phyloP scores from a whole-genome alignment of 2,888 invertebrate species.

The Rhogogaster chlorosoma region DNA sequence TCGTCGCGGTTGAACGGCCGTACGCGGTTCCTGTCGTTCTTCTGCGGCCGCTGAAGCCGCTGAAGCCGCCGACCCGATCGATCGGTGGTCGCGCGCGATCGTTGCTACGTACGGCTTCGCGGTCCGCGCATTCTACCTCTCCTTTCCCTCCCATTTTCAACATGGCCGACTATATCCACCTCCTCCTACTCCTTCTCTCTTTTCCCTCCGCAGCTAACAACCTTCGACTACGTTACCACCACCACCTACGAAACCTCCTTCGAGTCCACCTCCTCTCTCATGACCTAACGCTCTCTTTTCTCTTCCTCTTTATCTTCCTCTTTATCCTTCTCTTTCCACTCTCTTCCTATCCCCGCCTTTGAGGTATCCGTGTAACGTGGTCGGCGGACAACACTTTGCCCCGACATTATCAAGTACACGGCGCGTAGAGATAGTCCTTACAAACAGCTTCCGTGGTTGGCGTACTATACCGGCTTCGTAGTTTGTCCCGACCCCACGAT shows the following conservation, averaged over 20 bases:
- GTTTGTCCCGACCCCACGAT: not conserved
- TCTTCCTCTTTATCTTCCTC: constrained; percentile 53
- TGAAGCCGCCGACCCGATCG: constrained; percentile 57
- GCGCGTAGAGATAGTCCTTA: constrained; percentile 67
- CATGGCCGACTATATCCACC: constrained; percentile 68
- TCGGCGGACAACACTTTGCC: constrained; percentile 70
- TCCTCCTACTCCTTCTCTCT: constrained; percentile 54
- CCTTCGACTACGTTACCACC: constrained; percentile 41
- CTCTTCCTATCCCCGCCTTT: constrained; percentile 60
- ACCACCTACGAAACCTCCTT: constrained; percentile 41
- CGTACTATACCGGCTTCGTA: constrained; percentile 25
- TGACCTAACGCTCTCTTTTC: constrained; percentile 52
- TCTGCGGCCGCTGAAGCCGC: constrained; percentile 9
- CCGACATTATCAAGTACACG: constrained; percentile 73
- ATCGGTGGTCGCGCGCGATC: constrained; percentile 62
- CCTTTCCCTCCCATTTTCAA: constrained; percentile 68
- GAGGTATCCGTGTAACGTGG: constrained; percentile 68
- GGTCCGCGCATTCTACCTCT: constrained; percentile 47
- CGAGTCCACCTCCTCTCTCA: constrained; percentile 49
- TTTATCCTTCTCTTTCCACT: constrained; percentile 40
- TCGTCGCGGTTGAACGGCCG: constrained; percentile 33
- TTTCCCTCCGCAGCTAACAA: constrained; percentile 45
- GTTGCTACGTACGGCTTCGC: constrained; percentile 48
- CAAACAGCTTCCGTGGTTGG: constrained; percentile 66
- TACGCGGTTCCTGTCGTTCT: constrained; percentile 29